Conservation (phyloP, 2,888 invertebrate species). For the Spilosoma lubricipeda region DNA sequence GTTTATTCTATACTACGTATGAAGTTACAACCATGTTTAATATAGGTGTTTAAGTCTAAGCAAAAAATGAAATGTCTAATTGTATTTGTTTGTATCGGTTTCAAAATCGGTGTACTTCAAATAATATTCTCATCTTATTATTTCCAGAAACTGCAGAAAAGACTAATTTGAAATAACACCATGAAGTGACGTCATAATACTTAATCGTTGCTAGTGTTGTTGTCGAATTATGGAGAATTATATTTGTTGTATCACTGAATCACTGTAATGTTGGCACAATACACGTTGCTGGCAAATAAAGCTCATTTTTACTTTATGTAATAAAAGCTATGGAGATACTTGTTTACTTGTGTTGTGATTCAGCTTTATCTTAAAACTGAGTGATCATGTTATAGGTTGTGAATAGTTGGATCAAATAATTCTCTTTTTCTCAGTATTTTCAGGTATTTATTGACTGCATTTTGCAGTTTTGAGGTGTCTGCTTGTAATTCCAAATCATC, state of each 20-base stretch:
- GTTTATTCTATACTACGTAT: no score
- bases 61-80: no score
- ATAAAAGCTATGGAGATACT: neutral
- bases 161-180: neutral
- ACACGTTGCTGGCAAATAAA: neutral
- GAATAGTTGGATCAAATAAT: neutral
- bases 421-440: no score
- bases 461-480: no score
- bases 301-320: neutral
- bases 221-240: neutral
- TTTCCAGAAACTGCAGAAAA: neutral
- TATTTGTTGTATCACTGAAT: slow-evolving; percentile 7
- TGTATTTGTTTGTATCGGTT: no score
- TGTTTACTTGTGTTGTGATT: slow-evolving; percentile 4
- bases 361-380: neutral
- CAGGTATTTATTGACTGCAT: no score
- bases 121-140: neutral
- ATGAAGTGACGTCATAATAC: neutral
- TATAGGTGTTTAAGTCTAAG: no score
- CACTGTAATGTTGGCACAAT: slow-evolving; percentile 5
- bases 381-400: neutral
- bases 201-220: neutral
- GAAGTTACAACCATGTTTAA: no score
- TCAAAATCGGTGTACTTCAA: no score
- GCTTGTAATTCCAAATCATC: no score